A percentile compares a stretch with the other conserved stretches of the same genome.
Conservation (phyloP, 2,888 invertebrate species). For the Thecocarcelia acutangulata region DNA sequence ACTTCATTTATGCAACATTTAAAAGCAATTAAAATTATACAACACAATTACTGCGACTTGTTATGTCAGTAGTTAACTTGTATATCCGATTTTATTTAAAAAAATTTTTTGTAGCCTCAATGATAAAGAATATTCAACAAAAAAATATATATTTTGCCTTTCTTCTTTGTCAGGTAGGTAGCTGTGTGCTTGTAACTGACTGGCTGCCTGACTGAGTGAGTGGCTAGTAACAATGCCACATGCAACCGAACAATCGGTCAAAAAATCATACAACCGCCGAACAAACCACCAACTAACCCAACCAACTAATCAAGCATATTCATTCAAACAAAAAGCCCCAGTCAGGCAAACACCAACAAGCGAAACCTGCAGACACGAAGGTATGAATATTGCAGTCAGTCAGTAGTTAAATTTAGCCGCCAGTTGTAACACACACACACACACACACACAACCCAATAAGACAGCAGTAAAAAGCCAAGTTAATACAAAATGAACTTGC, state of each 20-base stretch:
- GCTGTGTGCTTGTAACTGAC: background rate
- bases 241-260: constrained; percentile 34
- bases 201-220: constrained; percentile 29
- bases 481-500: constrained; percentile 18
- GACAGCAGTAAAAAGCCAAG: constrained; percentile 45
- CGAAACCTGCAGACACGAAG: background rate
- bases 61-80: constrained; percentile 13
- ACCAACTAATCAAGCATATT: constrained; percentile 28
- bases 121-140: constrained; percentile 31
- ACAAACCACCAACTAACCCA: constrained; percentile 20
- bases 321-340: constrained; percentile 14
- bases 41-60: constrained; percentile 27
- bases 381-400: background rate
- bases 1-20: constrained; percentile 30
- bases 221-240: constrained; percentile 41
- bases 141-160: background rate
- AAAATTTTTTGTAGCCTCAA: constrained; percentile 19
- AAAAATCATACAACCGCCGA: constrained; percentile 41
- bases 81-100: background rate
- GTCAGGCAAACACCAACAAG: background rate
- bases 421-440: too few relatives aligned
- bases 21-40: constrained; percentile 45
- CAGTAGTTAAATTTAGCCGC: constrained; percentile 26
- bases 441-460: constrained; percentile 2
- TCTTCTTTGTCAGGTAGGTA: background rate